Evolutionary conservation across 2,888 invertebrate genomes (phyloP), one percentile per base, ranked within the genome.

Genomic region (Tetragnatha montana): DNA sequence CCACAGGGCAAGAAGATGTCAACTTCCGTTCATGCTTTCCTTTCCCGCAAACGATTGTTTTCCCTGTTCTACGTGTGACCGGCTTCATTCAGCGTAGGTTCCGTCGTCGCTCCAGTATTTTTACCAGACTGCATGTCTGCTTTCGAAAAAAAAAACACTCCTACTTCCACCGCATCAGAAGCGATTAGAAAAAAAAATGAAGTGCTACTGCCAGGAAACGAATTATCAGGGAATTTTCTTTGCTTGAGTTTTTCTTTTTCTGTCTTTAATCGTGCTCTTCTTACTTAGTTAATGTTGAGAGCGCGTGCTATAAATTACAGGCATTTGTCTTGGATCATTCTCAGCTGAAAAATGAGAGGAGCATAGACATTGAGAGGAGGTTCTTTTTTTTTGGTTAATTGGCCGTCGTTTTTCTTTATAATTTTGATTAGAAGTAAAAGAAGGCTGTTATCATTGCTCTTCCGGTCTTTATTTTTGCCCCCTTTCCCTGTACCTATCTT

Each of bases 41-140:
- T 22, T 68, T 81, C 47, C 70, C n/a, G 17, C 35, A 35, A 35
- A 35, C 35, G 35, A 35, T 60, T 60, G 60, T 3, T 12, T 10
- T 60, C 60, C 60, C 12, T 17, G 17, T 60, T 60, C 49, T 49
- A 35, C 14, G 47, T 19, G 21, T 12, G 81, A 81, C 70, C 69
- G 73, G 81, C 49, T 19, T 60, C 73, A 73, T 81, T 60, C 74
- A 60, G 51, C 51, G 51, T 75, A 81, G 69, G 81, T 35, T 19
- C 17, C n/a, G 21, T 78, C 49, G 49, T 49, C 78, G 51, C 74
- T 75, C 83, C 76, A 69, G 75, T 86, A 79, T 79, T 86, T 86
- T 79, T 73, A 71, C 71, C 85, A 86, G 85, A 86, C 85, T 47
- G 85, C 85, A 60, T 86, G 85, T 79, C 85, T 79, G 35, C 85